Percentiles rank a stretch among this genome's conserved stretches.
These are phyloP conservation scores for Orthosia gracilis DNA, from an alignment of 2,888 invertebrate species.

Conservation along the genomic window DNA sequence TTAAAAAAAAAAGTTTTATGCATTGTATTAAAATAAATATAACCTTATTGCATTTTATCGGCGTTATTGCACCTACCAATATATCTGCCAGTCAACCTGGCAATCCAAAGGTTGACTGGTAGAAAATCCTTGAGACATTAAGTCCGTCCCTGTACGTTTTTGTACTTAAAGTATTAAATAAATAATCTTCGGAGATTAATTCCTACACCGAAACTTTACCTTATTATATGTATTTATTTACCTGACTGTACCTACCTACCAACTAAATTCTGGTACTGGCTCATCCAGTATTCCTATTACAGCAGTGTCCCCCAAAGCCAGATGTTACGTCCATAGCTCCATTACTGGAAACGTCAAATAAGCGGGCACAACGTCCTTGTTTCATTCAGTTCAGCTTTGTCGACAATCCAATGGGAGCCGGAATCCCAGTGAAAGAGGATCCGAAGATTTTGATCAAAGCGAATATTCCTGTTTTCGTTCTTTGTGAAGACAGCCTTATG, in stretches of 20 bases:
- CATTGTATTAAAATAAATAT: too few species aligned
- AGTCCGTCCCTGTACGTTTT: too few species aligned
- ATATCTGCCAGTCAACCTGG: too few species aligned
- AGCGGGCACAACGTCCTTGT: conserved; percentile 6
- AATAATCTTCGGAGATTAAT: too few species aligned
- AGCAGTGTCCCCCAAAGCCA: background rate
- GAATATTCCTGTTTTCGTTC: background rate
- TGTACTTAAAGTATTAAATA: too few species aligned
- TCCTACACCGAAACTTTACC: too few species aligned
- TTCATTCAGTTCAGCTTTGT: conserved; percentile 2
- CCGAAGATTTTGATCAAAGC: conserved; percentile 4
- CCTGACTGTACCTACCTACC: background rate
- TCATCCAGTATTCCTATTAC: conserved; percentile 14
- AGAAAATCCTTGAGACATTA: too few species aligned
- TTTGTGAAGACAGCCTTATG: conserved; percentile 9
- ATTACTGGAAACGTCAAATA: conserved; percentile 42
- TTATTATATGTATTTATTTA: too few species aligned
- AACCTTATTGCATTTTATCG: too few species aligned
- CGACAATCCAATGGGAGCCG: conserved; percentile 2
- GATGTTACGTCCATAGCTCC: conserved; percentile 11
- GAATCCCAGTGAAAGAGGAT: background rate
- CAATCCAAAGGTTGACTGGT: too few species aligned
- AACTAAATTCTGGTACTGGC: background rate
- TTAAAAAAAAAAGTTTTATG: too few species aligned
- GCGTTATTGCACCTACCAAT: too few species aligned